Percentiles rank a stretch among this genome's conserved stretches.
Evolutionary conservation across 1,140 invertebrate genomes (phyloP).

Genomic region (Drosophila lacertosa): DNA sequence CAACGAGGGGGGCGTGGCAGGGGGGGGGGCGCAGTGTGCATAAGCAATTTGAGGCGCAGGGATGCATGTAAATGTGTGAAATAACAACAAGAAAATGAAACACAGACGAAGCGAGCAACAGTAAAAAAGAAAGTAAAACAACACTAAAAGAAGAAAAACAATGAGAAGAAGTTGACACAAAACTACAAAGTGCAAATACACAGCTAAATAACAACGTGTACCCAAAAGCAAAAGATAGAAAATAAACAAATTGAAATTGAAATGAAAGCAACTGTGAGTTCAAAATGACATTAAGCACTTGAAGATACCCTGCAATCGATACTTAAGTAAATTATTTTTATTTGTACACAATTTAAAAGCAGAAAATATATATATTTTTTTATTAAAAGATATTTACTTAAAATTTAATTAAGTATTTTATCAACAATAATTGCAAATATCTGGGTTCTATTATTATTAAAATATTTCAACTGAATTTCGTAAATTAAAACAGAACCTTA

Average conservation of each 20-base stretch:
- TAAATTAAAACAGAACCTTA: too few species aligned
- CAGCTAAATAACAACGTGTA: not conserved
- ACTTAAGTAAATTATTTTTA: too few species aligned
- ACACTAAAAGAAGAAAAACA: not conserved
- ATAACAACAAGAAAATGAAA: slow-evolving; percentile 19
- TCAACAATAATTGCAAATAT: too few species aligned
- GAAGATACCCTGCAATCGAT: too few species aligned
- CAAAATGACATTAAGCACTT: too few species aligned
- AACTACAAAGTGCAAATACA: not conserved
- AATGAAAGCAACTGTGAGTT: too few species aligned
- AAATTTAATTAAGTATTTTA: too few species aligned
- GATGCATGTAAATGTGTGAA: slow-evolving; percentile 41
- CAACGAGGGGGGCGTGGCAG: not conserved
- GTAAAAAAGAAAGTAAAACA: not conserved
- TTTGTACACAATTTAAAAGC: too few species aligned
- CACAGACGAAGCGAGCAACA: not conserved
- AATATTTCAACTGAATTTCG: too few species aligned
- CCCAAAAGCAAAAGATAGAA: not conserved
- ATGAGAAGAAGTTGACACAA: not conserved
- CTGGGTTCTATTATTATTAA: too few species aligned
- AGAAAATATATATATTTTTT: too few species aligned
- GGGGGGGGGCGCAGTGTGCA: slow-evolving; percentile 11
- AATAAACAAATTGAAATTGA: not conserved
- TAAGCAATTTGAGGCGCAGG: slow-evolving; percentile 31
- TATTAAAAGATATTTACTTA: too few species aligned